These are phyloP conservation scores for Heliconius melpomene DNA, from an alignment of 1,140 invertebrate genomes.

Conservation along the genomic window DNA sequence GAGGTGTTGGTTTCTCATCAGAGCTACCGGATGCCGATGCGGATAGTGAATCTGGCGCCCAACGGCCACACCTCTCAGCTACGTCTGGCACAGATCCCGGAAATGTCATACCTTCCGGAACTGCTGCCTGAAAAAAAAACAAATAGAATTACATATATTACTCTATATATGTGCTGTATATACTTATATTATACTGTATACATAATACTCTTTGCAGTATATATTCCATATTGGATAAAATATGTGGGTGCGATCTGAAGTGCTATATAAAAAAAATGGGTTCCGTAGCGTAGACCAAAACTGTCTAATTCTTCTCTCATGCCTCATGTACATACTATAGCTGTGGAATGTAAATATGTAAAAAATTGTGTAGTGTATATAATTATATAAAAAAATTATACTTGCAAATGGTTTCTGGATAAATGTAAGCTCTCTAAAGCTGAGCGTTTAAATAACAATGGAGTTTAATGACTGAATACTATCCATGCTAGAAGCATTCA, in stretches of 20 bases:
- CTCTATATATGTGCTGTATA: no score
- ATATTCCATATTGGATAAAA: no score
- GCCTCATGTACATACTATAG: neutral
- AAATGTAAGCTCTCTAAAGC: conserved; percentile 15
- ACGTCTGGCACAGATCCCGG: conserved; percentile 77
- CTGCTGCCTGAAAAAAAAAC: conserved; percentile 66
- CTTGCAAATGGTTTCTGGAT: conserved; percentile 13
- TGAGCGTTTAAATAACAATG: conserved; percentile 18
- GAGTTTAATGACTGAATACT: conserved; percentile 18
- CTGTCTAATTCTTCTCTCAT: neutral
- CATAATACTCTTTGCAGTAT: no score
- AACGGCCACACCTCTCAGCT: conserved; percentile 77
- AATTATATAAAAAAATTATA: conserved; percentile 6
- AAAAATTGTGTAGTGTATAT: neutral
- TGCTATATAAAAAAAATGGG: no score
- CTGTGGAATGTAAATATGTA: neutral
- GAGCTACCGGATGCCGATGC: conserved; percentile 77
- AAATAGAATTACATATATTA: no score
- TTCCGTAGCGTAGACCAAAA: no score
- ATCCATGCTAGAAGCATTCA: conserved; percentile 10
- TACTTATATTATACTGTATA: no score
- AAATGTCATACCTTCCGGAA: conserved; percentile 77
- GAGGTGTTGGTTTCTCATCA: conserved; percentile 74
- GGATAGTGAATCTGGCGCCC: conserved; percentile 74
- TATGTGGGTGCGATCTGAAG: no score